Evolutionary conservation across 1,140 invertebrate genomes (phyloP), one percentile per base, ranked within the genome.

Genomic region (Drosophila bocqueti): DNA sequence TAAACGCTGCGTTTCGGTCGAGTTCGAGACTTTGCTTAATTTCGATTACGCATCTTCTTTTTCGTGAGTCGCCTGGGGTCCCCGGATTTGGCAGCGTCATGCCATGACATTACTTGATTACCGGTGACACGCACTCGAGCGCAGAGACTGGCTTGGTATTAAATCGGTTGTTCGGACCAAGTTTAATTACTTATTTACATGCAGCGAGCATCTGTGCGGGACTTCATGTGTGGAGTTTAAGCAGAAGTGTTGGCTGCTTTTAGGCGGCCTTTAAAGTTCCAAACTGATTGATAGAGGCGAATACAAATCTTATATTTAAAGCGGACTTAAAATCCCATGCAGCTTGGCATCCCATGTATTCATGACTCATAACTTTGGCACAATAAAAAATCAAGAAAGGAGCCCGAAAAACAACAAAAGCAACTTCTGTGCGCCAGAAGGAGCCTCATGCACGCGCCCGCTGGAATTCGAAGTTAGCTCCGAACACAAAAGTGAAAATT

Each of bases 171-270:
- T 61, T 40, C 38, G 74, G 81, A 75, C 76, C 71, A 85, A 79
- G 75, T 81, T 92, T 92, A 92, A 92, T 92, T 92, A 89, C 83
- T 76, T 91, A 83, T 67, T 78, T 62, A 64, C 89, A 89, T 91
- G 80, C 85, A 92, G 72, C 29, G 64, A 47, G 73, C 75, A 77
- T 84, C 66, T 84, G 82, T 68, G 81, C 66, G 72, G 42, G 45
- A 46, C 69, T 75, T 29, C 11, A 24, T 60, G 38, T n/a, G 24
- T 34, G 13, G n/a, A 43, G 61, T 61, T 61, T 7, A 13, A 45
- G 13, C 16, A n/a, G 21, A 21, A 38, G 8, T 77, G 59, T 72
- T 54, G 84, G 62, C 64, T 87, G 81, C 85, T 90, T 89, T 90
- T 59, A 72, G 85, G 85, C 78, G 81, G 60, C 47, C 31, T 29